phyloP scores from a whole-genome alignment of 1,140 invertebrate species.

The Caenorhabditis brenneri region DNA sequence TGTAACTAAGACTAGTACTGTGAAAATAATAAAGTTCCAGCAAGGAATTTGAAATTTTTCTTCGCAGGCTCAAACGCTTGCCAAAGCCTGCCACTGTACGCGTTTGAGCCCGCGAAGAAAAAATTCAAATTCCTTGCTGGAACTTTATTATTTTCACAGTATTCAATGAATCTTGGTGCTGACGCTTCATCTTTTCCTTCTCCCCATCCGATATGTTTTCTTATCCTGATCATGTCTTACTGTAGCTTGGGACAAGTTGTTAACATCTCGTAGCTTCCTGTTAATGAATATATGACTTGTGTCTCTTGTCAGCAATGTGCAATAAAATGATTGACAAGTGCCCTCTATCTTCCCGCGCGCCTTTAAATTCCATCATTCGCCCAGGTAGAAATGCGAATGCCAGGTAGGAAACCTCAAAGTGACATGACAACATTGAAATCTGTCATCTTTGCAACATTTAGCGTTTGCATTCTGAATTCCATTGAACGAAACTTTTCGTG shows the following conservation, averaged over 20 bases:
- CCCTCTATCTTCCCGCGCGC: not conserved
- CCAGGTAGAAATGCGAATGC: slow-evolving; percentile 27
- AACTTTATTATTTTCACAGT: too few relatives aligned
- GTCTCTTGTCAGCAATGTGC: slow-evolving; percentile 39
- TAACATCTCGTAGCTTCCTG: slow-evolving; percentile 31
- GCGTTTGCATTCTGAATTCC: not conserved
- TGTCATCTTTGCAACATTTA: slow-evolving; percentile 33
- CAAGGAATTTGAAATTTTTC: too few relatives aligned
- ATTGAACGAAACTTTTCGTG: too few relatives aligned
- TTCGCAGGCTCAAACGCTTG: too few relatives aligned
- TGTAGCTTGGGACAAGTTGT: not conserved
- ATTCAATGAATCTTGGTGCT: too few relatives aligned
- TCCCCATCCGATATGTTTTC: too few relatives aligned
- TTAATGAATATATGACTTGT: slow-evolving; percentile 43
- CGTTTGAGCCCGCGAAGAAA: too few relatives aligned
- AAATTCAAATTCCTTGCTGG: too few relatives aligned
- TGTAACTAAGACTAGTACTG: too few relatives aligned
- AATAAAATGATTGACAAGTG: slow-evolving; percentile 39
- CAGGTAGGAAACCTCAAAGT: slow-evolving; percentile 40
- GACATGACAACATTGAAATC: slow-evolving; percentile 42
- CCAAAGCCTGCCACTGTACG: too few relatives aligned
- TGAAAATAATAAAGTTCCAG: too few relatives aligned
- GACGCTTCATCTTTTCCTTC: too few relatives aligned
- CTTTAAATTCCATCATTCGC: not conserved
- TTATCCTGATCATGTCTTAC: not conserved